Base-by-base conservation (phyloP, 2,113 vertebrate species). In the Ploceus nigricollis region DNA sequence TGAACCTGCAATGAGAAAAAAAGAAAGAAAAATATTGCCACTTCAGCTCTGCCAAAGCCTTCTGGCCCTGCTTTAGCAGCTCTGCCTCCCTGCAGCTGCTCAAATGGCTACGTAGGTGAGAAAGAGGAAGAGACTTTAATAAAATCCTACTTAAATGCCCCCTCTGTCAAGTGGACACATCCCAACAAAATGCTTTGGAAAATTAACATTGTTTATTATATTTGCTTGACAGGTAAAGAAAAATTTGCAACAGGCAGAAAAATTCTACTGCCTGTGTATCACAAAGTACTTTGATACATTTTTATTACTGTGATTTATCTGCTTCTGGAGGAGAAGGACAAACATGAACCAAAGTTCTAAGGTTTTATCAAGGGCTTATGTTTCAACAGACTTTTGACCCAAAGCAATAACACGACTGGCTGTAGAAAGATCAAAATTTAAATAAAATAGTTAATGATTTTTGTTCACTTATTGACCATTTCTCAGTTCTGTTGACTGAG, bases 61-160 rank as follows among this genome's bases (percentile, higher is more conserved):
- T 21, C 58, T 56, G 33, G 9, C 21, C 21, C 68, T 64, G 48
- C 42, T 89, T 61, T 65, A 37, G 31, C 42, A 83, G 24, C 42
- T 69, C 40, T 37, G 22, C 24, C 2, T 50, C 18, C 14, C 12
- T 57, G 9, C 19, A 35, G 28, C 58, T 80, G 35, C 70, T 60
- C 37, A 82, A 76, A 60, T 20, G 40, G 28, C 40, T 40, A 4
- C 0, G 0, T 3, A 39, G 12, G 35, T 70, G 48, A 75, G 42
- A 70, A 70, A 30, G 10, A 42, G 14, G 51, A 76, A 85, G 39
- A 60, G 4, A 60, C 20, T 72, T 73, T 31, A 31, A 44, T 64
- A 50, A 76, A 71, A 51, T 8, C 2, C 13, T 72, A 5, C 25
- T 15, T 48, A 42, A 90, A 77, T 42, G 6, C 22, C 27, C 58